Conservation (phyloP, 1,140 invertebrate genomes). For the Drosophila murphyi region DNA sequence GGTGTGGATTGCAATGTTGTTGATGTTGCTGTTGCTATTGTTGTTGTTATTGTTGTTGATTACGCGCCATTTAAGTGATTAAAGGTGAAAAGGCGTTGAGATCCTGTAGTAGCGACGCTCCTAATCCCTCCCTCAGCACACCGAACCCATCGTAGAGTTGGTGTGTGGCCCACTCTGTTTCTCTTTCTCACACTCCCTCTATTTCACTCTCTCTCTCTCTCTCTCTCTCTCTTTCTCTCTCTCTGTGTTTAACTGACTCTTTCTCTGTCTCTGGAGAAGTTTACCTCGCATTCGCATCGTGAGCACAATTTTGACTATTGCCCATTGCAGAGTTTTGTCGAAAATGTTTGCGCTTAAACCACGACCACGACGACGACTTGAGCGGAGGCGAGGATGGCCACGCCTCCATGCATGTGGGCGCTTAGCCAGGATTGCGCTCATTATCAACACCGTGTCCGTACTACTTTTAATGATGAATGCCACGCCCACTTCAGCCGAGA, state of each 20-base stretch:
- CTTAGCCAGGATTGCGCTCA: constrained; percentile 50
- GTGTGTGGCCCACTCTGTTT: background rate
- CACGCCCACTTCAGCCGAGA: constrained; percentile 67
- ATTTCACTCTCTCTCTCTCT: background rate
- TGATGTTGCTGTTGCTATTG: constrained; percentile 15
- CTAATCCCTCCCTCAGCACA: constrained; percentile 5
- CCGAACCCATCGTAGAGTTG: background rate
- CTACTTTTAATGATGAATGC: constrained; percentile 66
- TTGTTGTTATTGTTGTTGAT: constrained; percentile 59
- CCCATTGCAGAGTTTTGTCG: constrained; percentile 50
- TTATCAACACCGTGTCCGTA: constrained; percentile 51
- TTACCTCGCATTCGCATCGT: constrained; percentile 18
- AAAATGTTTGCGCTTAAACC: constrained; percentile 22
- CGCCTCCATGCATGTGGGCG: constrained; percentile 27
- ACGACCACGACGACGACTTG: constrained; percentile 11
- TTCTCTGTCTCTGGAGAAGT: background rate
- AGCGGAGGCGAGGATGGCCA: background rate
- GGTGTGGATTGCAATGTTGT: constrained; percentile 72
- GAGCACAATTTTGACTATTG: constrained; percentile 40
- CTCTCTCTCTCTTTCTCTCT: background rate
- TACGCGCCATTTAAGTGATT: constrained; percentile 79
- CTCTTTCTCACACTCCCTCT: background rate
- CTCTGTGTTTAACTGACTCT: background rate
- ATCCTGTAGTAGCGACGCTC: constrained; percentile 7
- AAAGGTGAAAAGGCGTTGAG: constrained; percentile 68